Evolutionary conservation across 2,113 vertebrate species (phyloP), one percentile per base, ranked within the genome.

Genomic region (Microtus ochrogaster): DNA sequence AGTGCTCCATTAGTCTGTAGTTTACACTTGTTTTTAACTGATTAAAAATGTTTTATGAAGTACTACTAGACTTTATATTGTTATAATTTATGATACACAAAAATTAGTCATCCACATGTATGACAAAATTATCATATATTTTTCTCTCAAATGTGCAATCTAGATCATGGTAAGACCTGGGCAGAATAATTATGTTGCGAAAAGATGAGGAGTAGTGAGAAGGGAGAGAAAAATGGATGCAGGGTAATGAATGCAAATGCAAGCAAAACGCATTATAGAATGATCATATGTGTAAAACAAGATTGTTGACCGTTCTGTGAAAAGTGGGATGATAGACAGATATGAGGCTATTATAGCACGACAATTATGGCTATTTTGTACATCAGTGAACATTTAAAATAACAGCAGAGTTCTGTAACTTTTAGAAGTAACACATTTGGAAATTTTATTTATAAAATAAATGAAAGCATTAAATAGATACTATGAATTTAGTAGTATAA

Each of bases 21-120:
- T 44, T 79, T 77, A 65, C 49, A 77, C 17, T 83, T 79, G 86
- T 19, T 66, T 81, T 94, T 49, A 49, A 73, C 16, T 63, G 30
- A 70, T 70, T 94, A 30, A 84, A 86, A 61, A 52, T 66, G 8
- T 89, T 92, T 73, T n/a, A 83, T 89, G 28, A 78, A 87, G n/a
- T 47, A 28, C 8, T 22, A 88, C 7, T 90, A 17, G 19, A 41
- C 7, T 49, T 36, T 87, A 12, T 39, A 76, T 36, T 89, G 14
- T 11, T 26, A 73, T 74, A 47, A 83, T 94, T 13, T 96, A 58
- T 30, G 47, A 17, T 16, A 55, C 14, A 6, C 16, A 74, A 39
- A 58, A 39, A 8, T 41, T 41, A 58, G 30, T 52, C 52, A 52
- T 22, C 5, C 11, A 26, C 11, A 30, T 41, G 41, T 5, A 11